Conservation (phyloP, 2,797 vertebrate genomes). For the Mormyrops boulengeri region DNA sequence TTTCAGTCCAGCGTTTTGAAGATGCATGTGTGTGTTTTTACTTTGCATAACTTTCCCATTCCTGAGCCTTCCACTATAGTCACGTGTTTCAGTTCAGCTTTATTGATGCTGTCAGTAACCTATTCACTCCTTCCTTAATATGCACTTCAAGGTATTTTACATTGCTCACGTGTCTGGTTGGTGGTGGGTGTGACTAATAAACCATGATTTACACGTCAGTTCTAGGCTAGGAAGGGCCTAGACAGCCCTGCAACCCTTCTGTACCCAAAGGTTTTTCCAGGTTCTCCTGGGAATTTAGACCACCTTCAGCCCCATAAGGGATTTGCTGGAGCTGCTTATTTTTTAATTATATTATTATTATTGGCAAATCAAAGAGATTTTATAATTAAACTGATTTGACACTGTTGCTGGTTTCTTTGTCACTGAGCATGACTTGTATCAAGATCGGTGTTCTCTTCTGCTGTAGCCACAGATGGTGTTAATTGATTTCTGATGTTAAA, state of each 20-base stretch:
- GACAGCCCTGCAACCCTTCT: neutral
- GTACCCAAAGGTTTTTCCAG: neutral
- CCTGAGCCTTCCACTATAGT: neutral
- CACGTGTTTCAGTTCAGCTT: neutral
- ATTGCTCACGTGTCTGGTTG: neutral
- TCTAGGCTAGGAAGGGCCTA: neutral
- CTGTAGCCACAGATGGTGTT: neutral
- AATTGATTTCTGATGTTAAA: neutral
- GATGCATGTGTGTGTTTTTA: neutral
- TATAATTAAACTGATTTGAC: neutral
- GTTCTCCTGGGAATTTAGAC: neutral
- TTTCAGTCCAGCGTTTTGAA: neutral
- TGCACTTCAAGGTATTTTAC: neutral
- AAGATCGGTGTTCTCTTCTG: neutral
- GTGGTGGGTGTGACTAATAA: neutral
- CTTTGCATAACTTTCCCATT: neutral
- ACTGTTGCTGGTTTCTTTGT: neutral
- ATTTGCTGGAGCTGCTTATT: neutral
- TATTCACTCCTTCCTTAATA: neutral
- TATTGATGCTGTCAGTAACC: neutral
- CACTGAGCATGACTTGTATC: neutral
- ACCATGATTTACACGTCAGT: neutral
- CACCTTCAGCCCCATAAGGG: neutral
- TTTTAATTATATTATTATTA: neutral
- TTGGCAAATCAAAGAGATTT: neutral